Conservation (phyloP, 2,888 invertebrate genomes). For the Drosophila neonasuta region DNA sequence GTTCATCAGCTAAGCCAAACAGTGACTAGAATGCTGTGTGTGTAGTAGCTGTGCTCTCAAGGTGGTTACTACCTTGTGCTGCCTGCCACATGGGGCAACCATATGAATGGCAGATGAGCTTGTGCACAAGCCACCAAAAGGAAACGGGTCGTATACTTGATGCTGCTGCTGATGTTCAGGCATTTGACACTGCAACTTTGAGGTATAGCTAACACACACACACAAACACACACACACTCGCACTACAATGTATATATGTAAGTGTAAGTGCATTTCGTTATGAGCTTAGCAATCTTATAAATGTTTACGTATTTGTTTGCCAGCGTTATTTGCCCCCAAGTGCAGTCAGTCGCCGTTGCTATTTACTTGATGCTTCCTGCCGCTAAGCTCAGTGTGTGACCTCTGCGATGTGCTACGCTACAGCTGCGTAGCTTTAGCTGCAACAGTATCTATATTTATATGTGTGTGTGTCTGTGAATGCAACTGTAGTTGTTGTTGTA, state of each 20-base stretch:
- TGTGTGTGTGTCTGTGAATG: constrained; percentile 22
- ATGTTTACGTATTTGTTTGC: constrained; percentile 75
- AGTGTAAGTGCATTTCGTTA: constrained; percentile 76
- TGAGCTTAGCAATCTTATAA: constrained; percentile 76
- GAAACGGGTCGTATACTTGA: constrained; percentile 38
- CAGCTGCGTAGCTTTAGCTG: constrained; percentile 16
- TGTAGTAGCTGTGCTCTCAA: constrained; percentile 19
- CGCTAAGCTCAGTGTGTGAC: constrained; percentile 49
- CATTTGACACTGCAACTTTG: constrained; percentile 52
- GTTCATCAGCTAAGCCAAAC: constrained; percentile 30
- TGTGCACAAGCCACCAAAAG: constrained; percentile 7
- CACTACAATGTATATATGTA: constrained; percentile 17
- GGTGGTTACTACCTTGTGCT: constrained; percentile 10
- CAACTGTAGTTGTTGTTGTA: constrained; percentile 26
- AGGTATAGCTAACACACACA: constrained; percentile 34
- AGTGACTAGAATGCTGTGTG: not conserved
- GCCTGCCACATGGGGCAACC: constrained; percentile 51
- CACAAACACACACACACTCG: not conserved
- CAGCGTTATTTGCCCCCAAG: constrained; percentile 55
- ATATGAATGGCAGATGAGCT: constrained; percentile 60
- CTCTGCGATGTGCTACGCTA: constrained; percentile 39
- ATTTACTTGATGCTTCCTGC: constrained; percentile 70
- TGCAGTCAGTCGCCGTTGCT: constrained; percentile 59
- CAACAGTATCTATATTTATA: constrained; percentile 27
- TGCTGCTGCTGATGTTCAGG: constrained; percentile 33